A percentile compares a stretch with the other conserved stretches of the same genome.
Evolutionary conservation across 2,888 invertebrate genomes (phyloP).

Genomic region (Philaethria dido): DNA sequence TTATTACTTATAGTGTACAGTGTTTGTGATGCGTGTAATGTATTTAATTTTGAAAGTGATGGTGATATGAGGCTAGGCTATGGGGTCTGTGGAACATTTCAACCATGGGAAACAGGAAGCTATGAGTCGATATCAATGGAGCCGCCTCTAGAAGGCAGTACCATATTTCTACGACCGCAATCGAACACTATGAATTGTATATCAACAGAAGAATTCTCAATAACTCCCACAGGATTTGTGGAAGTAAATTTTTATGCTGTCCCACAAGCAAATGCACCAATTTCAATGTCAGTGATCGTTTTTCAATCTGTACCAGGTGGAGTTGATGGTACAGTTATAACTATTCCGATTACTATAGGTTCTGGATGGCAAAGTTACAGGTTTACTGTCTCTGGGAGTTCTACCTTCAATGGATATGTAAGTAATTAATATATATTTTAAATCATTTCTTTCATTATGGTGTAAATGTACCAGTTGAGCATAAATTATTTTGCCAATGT

Average conservation of each 20-base stretch:
- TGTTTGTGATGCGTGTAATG: not conserved
- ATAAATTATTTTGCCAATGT: no score
- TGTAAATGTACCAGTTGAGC: no score
- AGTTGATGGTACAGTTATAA: not conserved
- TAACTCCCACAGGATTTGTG: not conserved
- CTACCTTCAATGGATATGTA: slow-evolving; percentile 5
- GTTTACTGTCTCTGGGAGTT: not conserved
- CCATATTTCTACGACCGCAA: not conserved
- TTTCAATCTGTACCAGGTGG: not conserved
- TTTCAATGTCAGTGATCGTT: slow-evolving; percentile 1
- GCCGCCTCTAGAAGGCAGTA: not conserved
- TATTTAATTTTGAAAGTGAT: slow-evolving; percentile 18
- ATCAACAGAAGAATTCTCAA: not conserved
- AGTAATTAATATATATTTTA: not conserved
- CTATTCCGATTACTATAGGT: not conserved
- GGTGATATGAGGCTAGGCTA: not conserved
- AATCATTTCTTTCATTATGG: no score
- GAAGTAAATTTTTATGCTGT: not conserved
- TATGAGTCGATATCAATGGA: slow-evolving; percentile 2
- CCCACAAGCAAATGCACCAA: not conserved
- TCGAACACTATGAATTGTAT: not conserved
- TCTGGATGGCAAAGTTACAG: not conserved
- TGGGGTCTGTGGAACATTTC: not conserved
- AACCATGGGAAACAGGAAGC: not conserved
- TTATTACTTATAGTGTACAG: slow-evolving; percentile 14